Evolutionary conservation across 2,888 invertebrate genomes (phyloP), one percentile per base, ranked within the genome.

Genomic region (Anthrax anthrax): DNA sequence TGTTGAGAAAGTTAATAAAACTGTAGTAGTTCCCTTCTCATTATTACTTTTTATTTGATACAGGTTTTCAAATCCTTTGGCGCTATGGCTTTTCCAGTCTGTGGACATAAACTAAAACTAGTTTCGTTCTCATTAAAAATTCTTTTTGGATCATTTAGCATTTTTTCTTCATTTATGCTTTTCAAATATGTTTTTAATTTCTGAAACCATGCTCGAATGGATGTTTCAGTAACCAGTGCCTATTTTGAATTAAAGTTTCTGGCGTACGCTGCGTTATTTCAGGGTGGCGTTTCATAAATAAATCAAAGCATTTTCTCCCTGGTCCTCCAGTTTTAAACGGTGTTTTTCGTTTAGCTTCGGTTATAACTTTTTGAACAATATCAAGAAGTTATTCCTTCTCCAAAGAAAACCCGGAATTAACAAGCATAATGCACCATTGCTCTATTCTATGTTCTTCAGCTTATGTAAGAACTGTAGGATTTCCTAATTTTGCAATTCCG

Each of bases 121-220:
- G 47, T 47, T 19, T 43, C 43, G n/a, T 43, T 40, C 2, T 37
- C 43, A 37, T 48, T 48, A 16, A 40, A 37, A 45, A 46, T 48
- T 4, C 48, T 36, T 6, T 27, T 36, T n/a, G 40, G 29, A 38
- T 48, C 38, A 14, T 48, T 37, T 14, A 46, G 40, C 29, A 48
- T 36, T 14, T 46, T 37, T 27, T 27, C 9, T 14, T 6, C 8
- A 9, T 29, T 29, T 29, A 29, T 10, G 29, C 10, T 9, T 3
- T 29, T 12, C 12, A 29, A 12, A 10, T 6, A 8, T 23, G 8
- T 29, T 10, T 6, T 3, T 10, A 12, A 23, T n/a, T n/a, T n/a
- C n/a, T n/a, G n/a, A n/a, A n/a, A n/a, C n/a, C n/a, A n/a, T n/a
- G n/a, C n/a, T n/a, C n/a, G n/a, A n/a, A n/a, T n/a, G n/a, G n/a